Base-by-base conservation (phyloP, 2,888 invertebrate species). In the Geotrupes spiniger region DNA sequence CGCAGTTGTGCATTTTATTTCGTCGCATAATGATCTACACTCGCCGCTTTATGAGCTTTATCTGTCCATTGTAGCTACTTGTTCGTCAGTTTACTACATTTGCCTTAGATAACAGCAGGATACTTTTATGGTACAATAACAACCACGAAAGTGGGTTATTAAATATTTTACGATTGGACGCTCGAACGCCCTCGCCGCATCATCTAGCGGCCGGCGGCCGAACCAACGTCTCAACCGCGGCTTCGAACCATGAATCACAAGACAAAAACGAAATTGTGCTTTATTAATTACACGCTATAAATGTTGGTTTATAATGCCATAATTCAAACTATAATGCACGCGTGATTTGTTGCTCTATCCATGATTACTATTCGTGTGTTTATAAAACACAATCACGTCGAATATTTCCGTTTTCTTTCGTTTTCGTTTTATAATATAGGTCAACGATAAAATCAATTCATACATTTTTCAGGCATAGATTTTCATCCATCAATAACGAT, bases 61-160 rank as follows among this genome's bases (percentile, higher is more conserved):
- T 66, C 64, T 67, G 65, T 60, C 62, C 58, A 59, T 62, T 61
- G 61, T 61, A 62, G 63, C 63, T 63, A 62, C 63, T 65, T 65
- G 62, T 62, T 62, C 63, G 62, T 63, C 61, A 60, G 58, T 61
- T 62, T 60, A 56, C 57, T 56, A 52, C 59, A 66, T 68, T 69
- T 66, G 66, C 66, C 63, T 66, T 68, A 68, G 68, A 69, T 69
- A 69, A 69, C 64, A 58, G 54, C 55, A 61, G 62, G 66, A 68
- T 69, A 65, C 69, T 71, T 72, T 72, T 71, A 72, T 69, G 68
- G 66, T 63, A 71, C 65, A 67, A 71, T 71, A 72, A 72, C 69
- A 66, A 64, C 65, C 65, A 58, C 60, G 62, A 64, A 70, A 70
- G 69, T 70, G 70, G 70, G 63, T 63, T 67, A 69, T 69, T 71